Base-by-base conservation (phyloP, 2,888 invertebrate genomes). In the Galeopsomyia nigrocyanea region DNA sequence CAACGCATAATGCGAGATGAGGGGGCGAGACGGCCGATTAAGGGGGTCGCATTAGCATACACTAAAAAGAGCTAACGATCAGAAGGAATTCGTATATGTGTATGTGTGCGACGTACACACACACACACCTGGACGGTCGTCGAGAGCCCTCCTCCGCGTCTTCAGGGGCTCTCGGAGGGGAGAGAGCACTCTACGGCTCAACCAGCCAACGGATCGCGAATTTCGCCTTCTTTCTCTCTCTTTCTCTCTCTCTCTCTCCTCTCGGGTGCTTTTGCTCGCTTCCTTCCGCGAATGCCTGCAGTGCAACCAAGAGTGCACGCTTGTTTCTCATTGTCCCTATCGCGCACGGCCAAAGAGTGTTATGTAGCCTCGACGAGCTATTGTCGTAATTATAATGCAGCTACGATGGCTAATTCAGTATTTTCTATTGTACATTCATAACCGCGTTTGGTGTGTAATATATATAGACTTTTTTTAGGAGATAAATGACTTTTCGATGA, bases 121-220 rank as follows among this genome's bases (percentile, higher is more conserved):
- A 16, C 1, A 39, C 50, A 60, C 67, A 68, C 60, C 67, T 68
- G 68, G 68, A 61, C 60, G 39, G 39, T 13, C 61, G 55, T 55
- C 26, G 26, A 68, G 61, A 21, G 68, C 26, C 61, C 68, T 61
- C 55, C 53, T 53, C 53, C 13, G 53, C 56, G 46, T 56, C 56
- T 46, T 66, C 66, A 49, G 58, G 46, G 47, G 16, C 65, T n/a
- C 65, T 65, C 56, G 16, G 47, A 13, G 3, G 39, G 1, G 5
- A 9, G 16, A 39, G 50, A 22, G 21, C 50, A 62, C 51, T 62
- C 26, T 39, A 50, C n/a, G 62, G 50, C 53, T 64, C 64, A 53
- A 55, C 55, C 64, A 64, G 50, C 64, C 64, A 53, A 67, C 57
- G 58, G 51, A 58, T 50, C 51, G 39, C 51, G 26, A 46, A 55